A percentile compares a stretch with the other conserved stretches of the same genome.
Evolutionary conservation across 1,140 invertebrate species (phyloP).

Genomic region (Wiebesia pumilae): DNA sequence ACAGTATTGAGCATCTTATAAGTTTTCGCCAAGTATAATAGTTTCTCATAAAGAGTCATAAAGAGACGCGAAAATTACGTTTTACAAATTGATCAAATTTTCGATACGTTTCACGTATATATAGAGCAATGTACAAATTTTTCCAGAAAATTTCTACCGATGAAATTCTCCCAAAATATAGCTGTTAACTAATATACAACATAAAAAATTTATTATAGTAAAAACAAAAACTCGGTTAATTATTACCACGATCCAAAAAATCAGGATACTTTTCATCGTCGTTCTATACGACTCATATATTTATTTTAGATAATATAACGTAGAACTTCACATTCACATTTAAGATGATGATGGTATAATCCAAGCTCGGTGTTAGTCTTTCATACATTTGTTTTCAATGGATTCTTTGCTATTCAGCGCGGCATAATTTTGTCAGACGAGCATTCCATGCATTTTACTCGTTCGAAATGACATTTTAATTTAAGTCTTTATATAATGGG

Average conservation of each 20-base stretch:
- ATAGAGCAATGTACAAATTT: too few relatives aligned
- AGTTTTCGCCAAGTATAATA: too few relatives aligned
- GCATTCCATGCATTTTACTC: not conserved
- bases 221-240: not conserved
- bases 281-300: not conserved
- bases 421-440: not conserved
- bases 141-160: too few relatives aligned
- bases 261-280: not conserved
- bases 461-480: not conserved
- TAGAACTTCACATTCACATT: not conserved
- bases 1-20: too few relatives aligned
- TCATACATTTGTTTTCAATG: not conserved
- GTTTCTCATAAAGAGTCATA: too few relatives aligned
- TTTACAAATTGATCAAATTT: too few relatives aligned
- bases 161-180: too few relatives aligned
- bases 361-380: not conserved
- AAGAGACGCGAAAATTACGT: too few relatives aligned
- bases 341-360: not conserved
- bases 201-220: not conserved
- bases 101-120: too few relatives aligned
- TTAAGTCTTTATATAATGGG: not conserved
- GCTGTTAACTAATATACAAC: not conserved
- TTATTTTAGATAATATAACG: not conserved
- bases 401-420: not conserved
- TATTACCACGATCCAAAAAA: not conserved